Evolutionary conservation across 2,888 invertebrate species (phyloP).

Genomic region (Minunthozetes semirufus): DNA sequence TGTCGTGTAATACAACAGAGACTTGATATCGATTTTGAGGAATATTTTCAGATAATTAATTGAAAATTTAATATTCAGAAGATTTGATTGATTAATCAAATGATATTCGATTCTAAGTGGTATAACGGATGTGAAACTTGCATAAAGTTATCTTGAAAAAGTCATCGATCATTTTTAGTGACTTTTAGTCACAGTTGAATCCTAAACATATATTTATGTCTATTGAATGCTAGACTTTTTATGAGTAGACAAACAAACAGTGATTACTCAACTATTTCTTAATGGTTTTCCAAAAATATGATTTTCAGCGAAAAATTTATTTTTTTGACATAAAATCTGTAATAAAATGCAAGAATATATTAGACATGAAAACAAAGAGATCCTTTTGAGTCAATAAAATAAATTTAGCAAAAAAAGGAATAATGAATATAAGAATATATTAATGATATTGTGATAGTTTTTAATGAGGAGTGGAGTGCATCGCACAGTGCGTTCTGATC

Average conservation of each 20-base stretch:
- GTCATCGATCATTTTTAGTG: no score
- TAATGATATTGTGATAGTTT: slow-evolving; percentile 27
- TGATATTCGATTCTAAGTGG: no score
- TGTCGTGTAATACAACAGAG: no score
- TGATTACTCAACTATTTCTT: neutral
- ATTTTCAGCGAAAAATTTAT: neutral
- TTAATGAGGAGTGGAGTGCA: slow-evolving; percentile 27
- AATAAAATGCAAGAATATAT: neutral
- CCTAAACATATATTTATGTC: no score
- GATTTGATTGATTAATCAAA: no score
- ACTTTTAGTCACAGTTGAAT: no score
- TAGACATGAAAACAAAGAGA: neutral
- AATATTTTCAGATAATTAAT: no score
- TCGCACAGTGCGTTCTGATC: neutral
- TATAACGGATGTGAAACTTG: no score
- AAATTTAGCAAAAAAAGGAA: slow-evolving; percentile 1
- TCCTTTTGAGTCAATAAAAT: slow-evolving; percentile 14
- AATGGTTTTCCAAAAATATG: neutral
- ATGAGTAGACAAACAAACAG: neutral
- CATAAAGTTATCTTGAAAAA: no score
- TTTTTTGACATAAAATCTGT: neutral
- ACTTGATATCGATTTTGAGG: no score
- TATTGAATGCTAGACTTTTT: no score
- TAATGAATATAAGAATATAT: neutral
- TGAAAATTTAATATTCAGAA: no score